These are phyloP conservation scores for Hylaea fasciaria DNA, from an alignment of 2,888 invertebrate species.

Conservation along the genomic window DNA sequence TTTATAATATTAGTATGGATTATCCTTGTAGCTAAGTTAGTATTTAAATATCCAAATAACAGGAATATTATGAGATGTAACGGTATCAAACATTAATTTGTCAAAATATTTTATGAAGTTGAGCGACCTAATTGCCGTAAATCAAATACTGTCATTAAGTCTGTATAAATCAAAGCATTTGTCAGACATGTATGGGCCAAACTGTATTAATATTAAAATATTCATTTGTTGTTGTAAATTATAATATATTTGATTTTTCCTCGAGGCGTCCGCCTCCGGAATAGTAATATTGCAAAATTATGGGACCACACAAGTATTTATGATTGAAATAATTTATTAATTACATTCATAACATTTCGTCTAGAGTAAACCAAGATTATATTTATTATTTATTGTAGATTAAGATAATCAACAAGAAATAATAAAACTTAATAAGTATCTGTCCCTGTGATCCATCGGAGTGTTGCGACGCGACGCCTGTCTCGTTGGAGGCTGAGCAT, in stretches of 20 bases:
- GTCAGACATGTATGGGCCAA: constrained; percentile 40
- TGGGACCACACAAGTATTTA: constrained; percentile 36
- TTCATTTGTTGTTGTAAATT: constrained; percentile 45
- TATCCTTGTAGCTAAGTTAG: no score
- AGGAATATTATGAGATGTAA: constrained; percentile 26
- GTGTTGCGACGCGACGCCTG: no score
- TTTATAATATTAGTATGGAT: no score
- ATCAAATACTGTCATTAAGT: constrained; percentile 41
- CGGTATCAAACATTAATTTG: constrained; percentile 38
- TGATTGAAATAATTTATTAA: background rate
- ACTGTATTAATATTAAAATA: constrained; percentile 45
- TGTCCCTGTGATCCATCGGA: no score
- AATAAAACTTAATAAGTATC: no score
- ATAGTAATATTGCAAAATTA: constrained; percentile 25
- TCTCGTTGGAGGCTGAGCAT: no score
- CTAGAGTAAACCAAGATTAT: background rate
- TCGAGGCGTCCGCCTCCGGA: constrained; percentile 33
- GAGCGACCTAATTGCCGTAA: constrained; percentile 42
- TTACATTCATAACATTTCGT: background rate
- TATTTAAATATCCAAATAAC: constrained; percentile 15
- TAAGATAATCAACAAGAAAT: no score
- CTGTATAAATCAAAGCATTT: constrained; percentile 51
- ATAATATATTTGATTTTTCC: constrained; percentile 38
- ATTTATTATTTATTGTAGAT: background rate
- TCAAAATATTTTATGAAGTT: constrained; percentile 36